Base-by-base conservation (phyloP, 2,113 vertebrate genomes). In the Cathartes aura region DNA sequence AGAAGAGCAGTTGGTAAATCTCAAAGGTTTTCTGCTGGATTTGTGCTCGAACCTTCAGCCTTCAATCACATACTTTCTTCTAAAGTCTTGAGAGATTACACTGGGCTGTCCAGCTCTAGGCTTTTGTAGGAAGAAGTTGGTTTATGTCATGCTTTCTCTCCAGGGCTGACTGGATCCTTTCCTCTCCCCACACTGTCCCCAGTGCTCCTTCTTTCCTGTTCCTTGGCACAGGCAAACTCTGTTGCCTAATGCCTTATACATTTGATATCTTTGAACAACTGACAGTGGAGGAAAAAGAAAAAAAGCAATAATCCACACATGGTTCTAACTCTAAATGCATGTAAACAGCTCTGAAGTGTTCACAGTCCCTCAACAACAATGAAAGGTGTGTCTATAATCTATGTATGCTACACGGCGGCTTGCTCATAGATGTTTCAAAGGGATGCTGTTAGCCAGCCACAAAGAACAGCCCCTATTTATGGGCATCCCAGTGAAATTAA, bases 1-100 rank as follows among this genome's bases (percentile, higher is more conserved):
- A 97, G 97, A 96, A 93, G 80, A 97, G 82, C 81, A 94, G 88
- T 97, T 97, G 95, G 82, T 93, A 98, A 98, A 98, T 93, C 97
- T 96, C 96, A 89, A 82, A 66, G 78, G 93, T 79, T 98, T 98
- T 98, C 75, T 89, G 96, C 89, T 95, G 82, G 87, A 95, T 98
- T 97, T 95, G 19, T 94, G 82, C 93, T 96, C 5, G 19, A 95
- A 52, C 81, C 91, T 93, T 95, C 92, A 88, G 55, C 32, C 36
- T 90, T 82, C 43, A 60, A 26, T 67, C 4, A 2, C 12, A 19
- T 68, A 40, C 50, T 63, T 95, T 97, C 73, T 87, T 45, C 68
- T 89, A 47, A 63, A 83, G 27, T 52, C 59, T 95, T 85, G 19
- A 26, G 82, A 74, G 63, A 70, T 88, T 82, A 52, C 30, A 67